phyloP scores from a whole-genome alignment of 92 coral and sea anemone species.

The Epizoanthus scotinus region DNA sequence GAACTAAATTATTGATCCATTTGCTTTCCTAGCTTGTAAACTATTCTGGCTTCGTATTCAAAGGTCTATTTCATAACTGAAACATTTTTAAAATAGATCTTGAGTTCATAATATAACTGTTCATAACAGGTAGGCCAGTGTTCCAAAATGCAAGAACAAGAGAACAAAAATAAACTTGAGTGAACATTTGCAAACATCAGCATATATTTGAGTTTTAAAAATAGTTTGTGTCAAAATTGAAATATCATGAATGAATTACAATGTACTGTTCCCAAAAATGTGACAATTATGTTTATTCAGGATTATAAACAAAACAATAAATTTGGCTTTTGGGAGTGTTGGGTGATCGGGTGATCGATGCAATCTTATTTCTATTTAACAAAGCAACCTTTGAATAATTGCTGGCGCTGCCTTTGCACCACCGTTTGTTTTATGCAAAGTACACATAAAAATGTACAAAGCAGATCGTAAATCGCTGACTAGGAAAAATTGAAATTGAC shows the following conservation, averaged over 20 bases:
- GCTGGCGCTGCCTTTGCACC: neutral
- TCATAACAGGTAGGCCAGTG: too few relatives aligned
- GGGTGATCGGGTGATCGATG: too few relatives aligned
- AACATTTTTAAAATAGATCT: too few relatives aligned
- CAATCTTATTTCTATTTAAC: neutral
- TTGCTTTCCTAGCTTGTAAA: too few relatives aligned
- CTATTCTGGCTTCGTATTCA: too few relatives aligned
- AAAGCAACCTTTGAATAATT: neutral
- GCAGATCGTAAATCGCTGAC: neutral
- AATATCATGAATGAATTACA: neutral
- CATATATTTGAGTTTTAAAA: neutral
- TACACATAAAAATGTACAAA: slow-evolving; percentile 3
- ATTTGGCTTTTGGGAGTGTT: neutral
- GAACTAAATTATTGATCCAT: too few relatives aligned
- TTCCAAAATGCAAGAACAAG: slow-evolving; percentile 13
- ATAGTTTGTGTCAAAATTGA: neutral
- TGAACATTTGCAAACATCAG: neutral
- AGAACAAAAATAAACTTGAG: too few relatives aligned
- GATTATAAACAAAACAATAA: neutral
- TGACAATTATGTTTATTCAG: slow-evolving; percentile 7
- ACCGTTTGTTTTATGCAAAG: neutral
- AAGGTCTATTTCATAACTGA: too few relatives aligned
- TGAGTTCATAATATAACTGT: too few relatives aligned
- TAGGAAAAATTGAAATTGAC: neutral
- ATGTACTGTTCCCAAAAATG: neutral